A percentile compares a stretch with the other conserved stretches of the same genome.
phyloP scores from a whole-genome alignment of 2,113 vertebrate species.

The Euleptes europaea region DNA sequence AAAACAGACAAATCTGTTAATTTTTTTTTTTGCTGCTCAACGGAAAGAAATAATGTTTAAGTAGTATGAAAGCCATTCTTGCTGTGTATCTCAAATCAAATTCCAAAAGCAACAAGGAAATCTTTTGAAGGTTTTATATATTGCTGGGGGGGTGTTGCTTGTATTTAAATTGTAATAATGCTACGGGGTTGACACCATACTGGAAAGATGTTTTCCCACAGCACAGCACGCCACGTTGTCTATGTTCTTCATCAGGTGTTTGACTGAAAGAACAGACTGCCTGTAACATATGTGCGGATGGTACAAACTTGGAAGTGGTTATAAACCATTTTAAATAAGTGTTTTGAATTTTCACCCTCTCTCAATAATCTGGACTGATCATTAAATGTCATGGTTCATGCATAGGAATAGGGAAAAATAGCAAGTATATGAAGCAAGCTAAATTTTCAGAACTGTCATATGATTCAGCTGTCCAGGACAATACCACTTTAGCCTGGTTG shows the following conservation, averaged over 20 bases:
- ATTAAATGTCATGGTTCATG: too few species aligned
- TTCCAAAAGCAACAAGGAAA: background rate
- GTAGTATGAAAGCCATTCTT: background rate
- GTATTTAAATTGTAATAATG: background rate
- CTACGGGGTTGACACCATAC: background rate
- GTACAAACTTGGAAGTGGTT: background rate
- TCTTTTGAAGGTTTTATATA: background rate
- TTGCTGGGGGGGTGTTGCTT: background rate
- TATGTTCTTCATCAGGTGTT: background rate
- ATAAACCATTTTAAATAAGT: background rate
- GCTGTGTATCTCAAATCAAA: background rate
- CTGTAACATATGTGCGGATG: background rate
- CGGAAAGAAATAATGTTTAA: background rate
- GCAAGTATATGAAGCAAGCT: background rate
- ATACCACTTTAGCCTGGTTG: background rate
- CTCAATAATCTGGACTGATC: background rate
- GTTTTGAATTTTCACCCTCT: background rate
- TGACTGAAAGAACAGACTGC: background rate
- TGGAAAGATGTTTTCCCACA: background rate
- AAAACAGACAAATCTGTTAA: background rate
- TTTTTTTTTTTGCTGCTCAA: background rate
- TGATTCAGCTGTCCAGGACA: background rate
- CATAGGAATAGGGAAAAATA: background rate
- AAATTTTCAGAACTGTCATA: background rate
- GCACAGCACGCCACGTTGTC: too few species aligned